Conservation (phyloP, 64 coral and sea anemone genomes). For the Stichodactyla helianthus region DNA sequence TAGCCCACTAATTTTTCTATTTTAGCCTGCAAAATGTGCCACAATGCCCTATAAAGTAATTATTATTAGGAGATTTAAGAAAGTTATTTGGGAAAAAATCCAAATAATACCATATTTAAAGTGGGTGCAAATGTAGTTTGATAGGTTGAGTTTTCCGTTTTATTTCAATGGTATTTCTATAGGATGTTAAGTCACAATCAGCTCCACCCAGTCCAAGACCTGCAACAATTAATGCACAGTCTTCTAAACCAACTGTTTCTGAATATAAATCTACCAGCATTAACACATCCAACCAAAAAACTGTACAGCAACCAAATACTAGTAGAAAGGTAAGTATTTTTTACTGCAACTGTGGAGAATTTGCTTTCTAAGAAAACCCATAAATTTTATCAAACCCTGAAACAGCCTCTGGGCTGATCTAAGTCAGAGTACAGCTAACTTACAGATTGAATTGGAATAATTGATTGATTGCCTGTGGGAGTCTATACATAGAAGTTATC, state of each 20-base stretch:
- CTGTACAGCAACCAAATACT: constrained; percentile 30
- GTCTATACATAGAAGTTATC: no score
- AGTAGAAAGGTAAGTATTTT: constrained; percentile 10
- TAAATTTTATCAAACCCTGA: no score
- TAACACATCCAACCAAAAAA: background rate
- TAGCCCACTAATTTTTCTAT: no score
- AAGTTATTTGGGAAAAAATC: no score
- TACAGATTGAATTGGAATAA: no score
- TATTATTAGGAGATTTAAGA: no score
- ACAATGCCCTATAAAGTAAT: no score
- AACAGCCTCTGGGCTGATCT: no score
- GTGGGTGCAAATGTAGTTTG: background rate
- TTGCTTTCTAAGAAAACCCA: no score
- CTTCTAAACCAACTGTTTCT: background rate
- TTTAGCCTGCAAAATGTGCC: no score
- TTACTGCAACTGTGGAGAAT: background rate
- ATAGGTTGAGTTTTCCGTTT: background rate
- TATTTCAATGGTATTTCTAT: background rate
- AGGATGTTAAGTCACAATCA: constrained; percentile 28
- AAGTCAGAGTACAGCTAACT: no score
- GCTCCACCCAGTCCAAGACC: constrained; percentile 13
- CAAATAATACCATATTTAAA: background rate
- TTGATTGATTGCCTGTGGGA: no score
- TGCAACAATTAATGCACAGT: constrained; percentile 1
- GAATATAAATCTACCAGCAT: background rate